Evolutionary conservation across 2,797 vertebrate genomes (phyloP), one percentile per base, ranked within the genome.

Genomic region (Melanotaenia trifasciata): DNA sequence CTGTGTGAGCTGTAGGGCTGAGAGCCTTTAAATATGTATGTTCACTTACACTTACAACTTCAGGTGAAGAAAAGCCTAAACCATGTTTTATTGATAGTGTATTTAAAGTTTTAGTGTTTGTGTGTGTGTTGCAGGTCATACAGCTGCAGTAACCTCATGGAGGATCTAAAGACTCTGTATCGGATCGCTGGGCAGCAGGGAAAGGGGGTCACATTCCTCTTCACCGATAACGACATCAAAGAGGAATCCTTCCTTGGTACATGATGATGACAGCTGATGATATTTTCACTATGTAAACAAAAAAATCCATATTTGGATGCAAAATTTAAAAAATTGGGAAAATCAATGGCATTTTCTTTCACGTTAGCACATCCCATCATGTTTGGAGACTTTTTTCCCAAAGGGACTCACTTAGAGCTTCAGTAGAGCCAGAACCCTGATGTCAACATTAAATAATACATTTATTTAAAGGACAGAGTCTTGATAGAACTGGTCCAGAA

Each of bases 201-300:
- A 26, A 92, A 87, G 70, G 95, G 95, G 4, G 83, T 96, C 80
- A 94, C 95, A 2, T 97, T 97, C 75, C 90, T 96, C 81, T 96
- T 96, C 84, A 96, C 95, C 0, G 96, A 97, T 87, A 96, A 93
- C 26, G 95, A 96, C 90, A 95, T 97, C 57, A 97, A 94, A 76
- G 95, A 97, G 0, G 96, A 97, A 73, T 89, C 94, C 10, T 96
- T 96, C 87, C 89, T 97, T 43, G 90, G 90, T 91, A 77, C 9
- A 18, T 10, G 10, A 43, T 16, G 38, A 16, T 16, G 5, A 43
- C 40, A 43, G 40, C 40, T n/a, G 43, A 20, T 8, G 18, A 47
- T 47, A 2, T 47, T 47, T 47, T 47, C 43, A 47, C 6, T 7
- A 47, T 6, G 8, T 20, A 20, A n/a, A 7, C 43, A n/a, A 20